Evolutionary conservation across 2,113 vertebrate species (phyloP), one percentile per base, ranked within the genome.

Genomic region (Cinclus cinclus): DNA sequence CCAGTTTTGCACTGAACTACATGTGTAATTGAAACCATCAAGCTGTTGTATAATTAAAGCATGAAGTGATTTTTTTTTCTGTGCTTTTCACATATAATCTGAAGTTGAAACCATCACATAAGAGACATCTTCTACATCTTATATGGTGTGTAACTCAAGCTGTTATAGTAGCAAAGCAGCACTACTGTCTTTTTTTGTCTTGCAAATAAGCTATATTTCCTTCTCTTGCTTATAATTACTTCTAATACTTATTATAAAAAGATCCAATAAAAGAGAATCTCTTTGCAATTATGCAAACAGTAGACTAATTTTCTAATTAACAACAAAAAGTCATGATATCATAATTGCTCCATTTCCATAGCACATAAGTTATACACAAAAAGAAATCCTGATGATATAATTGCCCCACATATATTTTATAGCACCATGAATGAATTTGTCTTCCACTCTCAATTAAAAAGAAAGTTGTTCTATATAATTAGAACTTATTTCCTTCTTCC

Each of bases 251-350:
- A 53, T 88, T 94, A 85, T 52, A 89, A 70, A 80, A 95, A 87
- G 53, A 92, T 49, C 30, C 52, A 92, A 78, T 88, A 95, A 89
- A 80, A 55, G 33, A 82, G 13, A 94, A 75, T 86, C 28, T 88
- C 35, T 87, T 94, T 80, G 49, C 44, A 97, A 94, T 92, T 90
- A 91, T 30, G 70, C 74, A 91, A 89, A 90, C 67, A 93, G 67
- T 39, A 95, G 86, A 92, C 53, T 87, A 89, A 97, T 97, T 95
- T 97, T 95, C 85, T 85, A 96, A 95, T 97, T 97, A 96, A 89
- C 69, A 87, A 91, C 70, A 96, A 95, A 87, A 96, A 92, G 62
- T 87, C 79, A 83, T 94, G 75, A 83, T 93, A 86, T 64, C 76
- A 70, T 96, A 96, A 97, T 97, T 95, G 67, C 50, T 93, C 31